phyloP scores from a whole-genome alignment of 2,797 vertebrate genomes.

The Acipenser oxyrinchus region DNA sequence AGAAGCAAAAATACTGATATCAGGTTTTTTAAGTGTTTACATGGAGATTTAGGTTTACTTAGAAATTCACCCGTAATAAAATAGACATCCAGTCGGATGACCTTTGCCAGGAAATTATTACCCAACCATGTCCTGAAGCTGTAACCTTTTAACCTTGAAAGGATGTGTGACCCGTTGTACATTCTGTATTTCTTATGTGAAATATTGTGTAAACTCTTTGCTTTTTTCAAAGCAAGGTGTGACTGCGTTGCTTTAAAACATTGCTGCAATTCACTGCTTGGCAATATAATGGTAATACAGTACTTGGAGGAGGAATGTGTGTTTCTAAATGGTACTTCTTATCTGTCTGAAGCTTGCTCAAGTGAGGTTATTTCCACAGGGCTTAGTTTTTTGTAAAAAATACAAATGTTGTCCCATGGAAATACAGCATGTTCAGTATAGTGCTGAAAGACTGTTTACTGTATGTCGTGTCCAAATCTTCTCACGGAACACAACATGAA shows the following conservation, averaged over 20 bases:
- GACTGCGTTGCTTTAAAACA: too few relatives aligned
- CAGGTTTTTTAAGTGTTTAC: too few relatives aligned
- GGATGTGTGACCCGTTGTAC: too few relatives aligned
- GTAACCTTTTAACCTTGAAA: background rate
- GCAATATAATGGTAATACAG: too few relatives aligned
- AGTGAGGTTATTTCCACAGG: slow-evolving; percentile 28
- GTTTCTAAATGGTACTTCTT: slow-evolving; percentile 26
- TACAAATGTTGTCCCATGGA: slow-evolving; percentile 16
- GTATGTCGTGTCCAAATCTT: slow-evolving; percentile 39
- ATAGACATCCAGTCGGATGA: slow-evolving; percentile 3
- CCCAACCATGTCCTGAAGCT: background rate
- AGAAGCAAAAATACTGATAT: too few relatives aligned
- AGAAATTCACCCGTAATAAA: too few relatives aligned
- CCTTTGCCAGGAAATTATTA: background rate
- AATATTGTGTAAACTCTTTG: too few relatives aligned
- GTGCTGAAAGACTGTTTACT: slow-evolving; percentile 21
- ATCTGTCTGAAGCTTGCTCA: slow-evolving; percentile 29
- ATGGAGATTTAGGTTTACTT: too few relatives aligned
- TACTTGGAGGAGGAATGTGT: slow-evolving; percentile 1
- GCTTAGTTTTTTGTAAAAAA: slow-evolving; percentile 7
- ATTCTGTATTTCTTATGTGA: too few relatives aligned
- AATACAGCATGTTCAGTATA: slow-evolving; percentile 15
- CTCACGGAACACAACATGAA: slow-evolving; percentile 35
- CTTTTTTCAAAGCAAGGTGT: too few relatives aligned
- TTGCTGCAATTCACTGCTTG: too few relatives aligned